Evolutionary conservation across 2,113 vertebrate genomes (phyloP).

Genomic region (Tiliqua scincoides): DNA sequence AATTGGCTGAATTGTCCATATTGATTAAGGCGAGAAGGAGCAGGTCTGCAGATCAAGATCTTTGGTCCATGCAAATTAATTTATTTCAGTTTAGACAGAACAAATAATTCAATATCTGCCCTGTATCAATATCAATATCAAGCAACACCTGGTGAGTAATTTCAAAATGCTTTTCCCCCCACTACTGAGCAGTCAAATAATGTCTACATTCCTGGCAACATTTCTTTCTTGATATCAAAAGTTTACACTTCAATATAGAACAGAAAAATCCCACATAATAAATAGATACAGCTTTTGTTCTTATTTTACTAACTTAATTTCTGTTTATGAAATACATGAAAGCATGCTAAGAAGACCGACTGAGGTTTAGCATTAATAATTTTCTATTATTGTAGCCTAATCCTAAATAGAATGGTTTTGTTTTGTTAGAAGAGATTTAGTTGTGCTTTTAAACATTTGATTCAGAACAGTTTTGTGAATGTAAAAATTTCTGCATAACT

Average conservation of each 20-base stretch:
- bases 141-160: neutral
- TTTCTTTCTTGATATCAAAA: neutral
- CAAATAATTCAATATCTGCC: neutral
- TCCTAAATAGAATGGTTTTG: conserved; percentile 4
- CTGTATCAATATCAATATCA: neutral
- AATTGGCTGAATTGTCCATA: neutral
- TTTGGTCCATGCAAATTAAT: neutral
- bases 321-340: neutral
- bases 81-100: neutral
- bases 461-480: conserved; percentile 5
- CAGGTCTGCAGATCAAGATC: neutral
- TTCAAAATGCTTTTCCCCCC: neutral
- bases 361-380: neutral
- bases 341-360: neutral
- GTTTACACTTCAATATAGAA: neutral
- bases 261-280: neutral
- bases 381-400: conserved; percentile 10
- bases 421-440: conserved; percentile 10
- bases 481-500: conserved; percentile 11
- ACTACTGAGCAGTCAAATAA: neutral
- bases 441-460: neutral
- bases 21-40: neutral
- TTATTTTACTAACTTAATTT: neutral
- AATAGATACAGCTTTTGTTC: neutral
- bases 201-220: neutral